Conservation (phyloP, 2,797 vertebrate species). For the Streptopelia turtur region DNA sequence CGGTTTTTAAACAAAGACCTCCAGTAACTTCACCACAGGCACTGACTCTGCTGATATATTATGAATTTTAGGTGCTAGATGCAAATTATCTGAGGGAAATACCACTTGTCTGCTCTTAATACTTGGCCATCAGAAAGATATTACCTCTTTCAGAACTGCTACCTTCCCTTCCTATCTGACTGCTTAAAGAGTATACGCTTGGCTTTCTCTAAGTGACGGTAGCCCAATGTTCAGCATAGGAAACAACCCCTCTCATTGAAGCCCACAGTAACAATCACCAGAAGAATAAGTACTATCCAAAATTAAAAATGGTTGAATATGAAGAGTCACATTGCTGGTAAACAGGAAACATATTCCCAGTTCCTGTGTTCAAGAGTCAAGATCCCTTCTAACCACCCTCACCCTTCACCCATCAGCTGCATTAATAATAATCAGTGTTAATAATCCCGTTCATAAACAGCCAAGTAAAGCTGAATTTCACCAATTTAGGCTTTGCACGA, state of each 20-base stretch:
- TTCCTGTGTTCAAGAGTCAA: background rate
- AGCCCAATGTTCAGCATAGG: background rate
- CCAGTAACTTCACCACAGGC: background rate
- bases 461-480: background rate
- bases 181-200: background rate
- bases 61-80: conserved; percentile 27
- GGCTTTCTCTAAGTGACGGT: background rate
- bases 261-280: background rate
- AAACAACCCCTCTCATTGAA: background rate
- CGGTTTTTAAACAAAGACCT: conserved; percentile 19
- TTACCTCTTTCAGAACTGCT: background rate
- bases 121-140: background rate
- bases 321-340: background rate
- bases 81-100: conserved; percentile 1
- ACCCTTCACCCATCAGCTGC: background rate
- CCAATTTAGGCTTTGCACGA: background rate
- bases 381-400: background rate
- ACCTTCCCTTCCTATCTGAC: background rate
- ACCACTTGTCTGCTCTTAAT: background rate
- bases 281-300: background rate
- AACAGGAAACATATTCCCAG: background rate
- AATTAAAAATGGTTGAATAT: background rate
- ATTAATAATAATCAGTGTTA: background rate
- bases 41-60: background rate
- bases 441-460: background rate